Evolutionary conservation across 1,140 invertebrate species (phyloP), one percentile per base, ranked within the genome.

Genomic region (Drosophila ohnishii): DNA sequence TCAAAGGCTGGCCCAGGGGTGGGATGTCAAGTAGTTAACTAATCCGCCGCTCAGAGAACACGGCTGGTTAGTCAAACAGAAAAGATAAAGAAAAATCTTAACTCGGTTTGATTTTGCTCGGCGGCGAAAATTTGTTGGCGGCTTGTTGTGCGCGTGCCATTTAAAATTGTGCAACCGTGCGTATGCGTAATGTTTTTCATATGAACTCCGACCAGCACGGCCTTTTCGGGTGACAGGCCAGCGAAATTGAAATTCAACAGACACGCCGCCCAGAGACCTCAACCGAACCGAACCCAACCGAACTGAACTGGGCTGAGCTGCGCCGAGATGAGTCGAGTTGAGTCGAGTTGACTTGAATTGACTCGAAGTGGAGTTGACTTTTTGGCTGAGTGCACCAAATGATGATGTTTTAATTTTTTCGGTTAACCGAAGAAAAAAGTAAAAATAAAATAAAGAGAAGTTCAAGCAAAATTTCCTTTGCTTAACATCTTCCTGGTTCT

Each of bases 371-470:
- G 73, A 75, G 60, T 65, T 80, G 75, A 75, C 80, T 85, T 80
- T 66, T 85, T 81, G 81, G 81, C 74, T 85, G 73, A 84, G 67
- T 87, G 84, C 84, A 78, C 84, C 76, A 87, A 84, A 87, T 87
- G 84, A 87, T 87, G 84, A 87, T 87, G 84, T 87, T 87, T 88
- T 87, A 87, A 87, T 87, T 87, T 88, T 87, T 87, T 87, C 83
- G 84, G 84, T 84, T 87, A 87, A 80, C 84, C 79, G 60, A 87
- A 66, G 51, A 22, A 55, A 67, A 64, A 67, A 67, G 45, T 65
- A 40, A 28, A 69, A 66, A 65, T 65, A 66, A 69, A 65, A 69
- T 47, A 69, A 66, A 66, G 63, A 44, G 48, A 84, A 61, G 75
- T 79, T 83, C 56, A 73, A 47, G 83, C 58, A 57, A 73, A 87